Conservation (phyloP, 2,888 invertebrate species). For the Yponomeuta malinellus region DNA sequence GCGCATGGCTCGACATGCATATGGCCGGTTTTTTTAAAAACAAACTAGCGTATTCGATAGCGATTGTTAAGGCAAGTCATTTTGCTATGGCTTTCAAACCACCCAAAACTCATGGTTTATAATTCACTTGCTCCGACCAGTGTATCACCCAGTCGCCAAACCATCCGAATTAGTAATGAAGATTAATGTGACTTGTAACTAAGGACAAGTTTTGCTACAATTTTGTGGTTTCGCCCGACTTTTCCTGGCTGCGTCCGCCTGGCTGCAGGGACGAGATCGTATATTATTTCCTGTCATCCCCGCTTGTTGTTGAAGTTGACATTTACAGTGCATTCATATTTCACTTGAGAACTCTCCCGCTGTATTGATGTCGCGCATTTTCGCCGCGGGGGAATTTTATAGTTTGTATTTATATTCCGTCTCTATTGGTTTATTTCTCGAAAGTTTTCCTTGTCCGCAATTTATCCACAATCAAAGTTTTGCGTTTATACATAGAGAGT, state of each 20-base stretch:
- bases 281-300: constrained; percentile 30
- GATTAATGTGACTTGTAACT: background rate
- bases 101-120: too few relatives aligned
- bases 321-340: constrained; percentile 29
- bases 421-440: background rate
- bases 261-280: constrained; percentile 25
- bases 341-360: constrained; percentile 17
- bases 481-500: background rate
- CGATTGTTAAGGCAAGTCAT: too few relatives aligned
- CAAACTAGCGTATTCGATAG: too few relatives aligned
- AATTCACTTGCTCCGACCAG: too few relatives aligned
- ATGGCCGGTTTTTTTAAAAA: too few relatives aligned
- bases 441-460: background rate
- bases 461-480: background rate
- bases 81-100: too few relatives aligned
- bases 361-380: constrained; percentile 7
- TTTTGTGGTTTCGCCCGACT: background rate
- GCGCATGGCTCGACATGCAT: too few relatives aligned
- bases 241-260: background rate
- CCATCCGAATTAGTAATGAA: too few relatives aligned
- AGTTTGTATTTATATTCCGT: background rate
- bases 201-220: background rate
- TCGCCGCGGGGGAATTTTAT: background rate
- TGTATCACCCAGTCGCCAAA: too few relatives aligned
- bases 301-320: constrained; percentile 30